Percentiles rank a stretch among this genome's conserved stretches.
These are phyloP conservation scores for Sclerurus mexicanus DNA, from an alignment of 2,113 vertebrate species.

Conservation along the genomic window DNA sequence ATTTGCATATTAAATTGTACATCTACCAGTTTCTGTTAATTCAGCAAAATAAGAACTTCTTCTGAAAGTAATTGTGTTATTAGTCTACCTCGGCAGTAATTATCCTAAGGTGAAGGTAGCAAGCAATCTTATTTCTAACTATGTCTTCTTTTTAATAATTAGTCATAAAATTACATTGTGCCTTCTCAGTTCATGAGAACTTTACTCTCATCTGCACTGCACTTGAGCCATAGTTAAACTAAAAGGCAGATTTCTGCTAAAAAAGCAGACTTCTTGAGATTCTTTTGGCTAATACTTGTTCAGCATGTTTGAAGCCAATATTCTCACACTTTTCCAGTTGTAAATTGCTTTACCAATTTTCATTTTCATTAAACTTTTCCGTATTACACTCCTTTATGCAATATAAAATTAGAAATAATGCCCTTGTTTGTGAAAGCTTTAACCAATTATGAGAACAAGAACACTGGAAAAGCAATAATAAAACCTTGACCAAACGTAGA, in stretches of 20 bases:
- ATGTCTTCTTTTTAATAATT: slow-evolving; percentile 19
- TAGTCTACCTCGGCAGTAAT: slow-evolving; percentile 45
- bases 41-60: slow-evolving; percentile 54
- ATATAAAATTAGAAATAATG: neutral
- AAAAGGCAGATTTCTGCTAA: slow-evolving; percentile 18
- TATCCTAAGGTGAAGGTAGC: slow-evolving; percentile 3
- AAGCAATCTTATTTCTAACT: slow-evolving; percentile 17
- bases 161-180: neutral
- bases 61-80: slow-evolving; percentile 40
- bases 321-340: neutral
- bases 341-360: slow-evolving; percentile 18
- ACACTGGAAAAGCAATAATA: neutral
- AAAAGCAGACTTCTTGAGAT: neutral
- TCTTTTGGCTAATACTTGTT: neutral
- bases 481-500: neutral
- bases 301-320: neutral
- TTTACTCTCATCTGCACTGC: neutral
- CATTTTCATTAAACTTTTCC: neutral
- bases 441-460: neutral
- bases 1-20: slow-evolving; percentile 56
- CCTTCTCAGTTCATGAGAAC: neutral
- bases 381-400: neutral
- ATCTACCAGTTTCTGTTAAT: slow-evolving; percentile 40
- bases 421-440: neutral
- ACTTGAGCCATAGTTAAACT: neutral